phyloP scores from a whole-genome alignment of 2,888 invertebrate genomes.

The Cancer borealis region DNA sequence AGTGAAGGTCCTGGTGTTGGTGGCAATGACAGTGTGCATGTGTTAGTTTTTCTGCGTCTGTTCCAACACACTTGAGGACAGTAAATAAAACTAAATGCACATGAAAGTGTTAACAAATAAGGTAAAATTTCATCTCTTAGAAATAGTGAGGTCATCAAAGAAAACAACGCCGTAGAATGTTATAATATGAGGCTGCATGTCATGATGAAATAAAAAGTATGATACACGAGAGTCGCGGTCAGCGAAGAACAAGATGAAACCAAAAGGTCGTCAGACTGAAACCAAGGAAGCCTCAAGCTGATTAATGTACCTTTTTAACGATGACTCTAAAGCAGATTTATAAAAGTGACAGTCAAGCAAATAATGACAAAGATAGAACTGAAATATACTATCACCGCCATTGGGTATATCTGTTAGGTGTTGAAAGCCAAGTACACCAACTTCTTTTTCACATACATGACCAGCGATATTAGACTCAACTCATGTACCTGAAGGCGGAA shows the following conservation, averaged over 20 bases:
- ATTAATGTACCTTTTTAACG: background rate
- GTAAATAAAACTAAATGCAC: background rate
- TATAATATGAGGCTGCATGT: constrained; percentile 1
- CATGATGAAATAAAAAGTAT: background rate
- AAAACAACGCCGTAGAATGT: constrained; percentile 7
- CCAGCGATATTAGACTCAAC: background rate
- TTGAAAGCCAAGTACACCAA: background rate
- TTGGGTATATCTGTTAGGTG: background rate
- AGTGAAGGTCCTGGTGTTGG: background rate
- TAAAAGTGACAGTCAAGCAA: background rate
- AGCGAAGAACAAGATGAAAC: background rate
- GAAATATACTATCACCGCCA: background rate
- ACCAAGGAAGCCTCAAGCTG: background rate
- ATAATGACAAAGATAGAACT: background rate
- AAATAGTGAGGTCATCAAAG: background rate
- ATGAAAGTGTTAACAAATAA: constrained; percentile 4
- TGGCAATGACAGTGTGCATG: background rate
- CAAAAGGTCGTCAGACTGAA: background rate
- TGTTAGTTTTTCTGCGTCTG: background rate
- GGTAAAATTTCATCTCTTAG: constrained; percentile 4
- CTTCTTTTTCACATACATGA: background rate
- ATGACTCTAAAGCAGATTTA: background rate
- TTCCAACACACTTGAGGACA: background rate
- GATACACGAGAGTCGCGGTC: background rate
- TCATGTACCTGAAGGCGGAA: background rate